Evolutionary conservation across 2,113 vertebrate species (phyloP).

Genomic region (Upupa epops): DNA sequence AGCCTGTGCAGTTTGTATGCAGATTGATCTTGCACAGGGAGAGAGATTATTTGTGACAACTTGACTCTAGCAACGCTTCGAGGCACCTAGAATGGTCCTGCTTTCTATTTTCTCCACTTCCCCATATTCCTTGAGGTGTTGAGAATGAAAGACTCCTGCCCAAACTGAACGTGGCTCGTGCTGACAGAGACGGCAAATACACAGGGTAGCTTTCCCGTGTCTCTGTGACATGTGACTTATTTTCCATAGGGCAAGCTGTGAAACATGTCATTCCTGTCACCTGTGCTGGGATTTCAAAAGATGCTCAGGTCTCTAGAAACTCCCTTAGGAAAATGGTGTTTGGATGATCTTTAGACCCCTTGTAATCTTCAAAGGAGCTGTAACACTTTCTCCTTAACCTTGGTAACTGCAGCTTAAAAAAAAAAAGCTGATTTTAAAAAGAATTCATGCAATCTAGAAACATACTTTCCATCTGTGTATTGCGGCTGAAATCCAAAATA

Average conservation of each 20-base stretch:
- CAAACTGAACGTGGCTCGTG: background rate
- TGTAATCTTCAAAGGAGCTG: background rate
- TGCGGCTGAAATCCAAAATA: constrained; percentile 43
- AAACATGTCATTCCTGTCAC: constrained; percentile 25
- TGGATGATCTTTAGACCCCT: background rate
- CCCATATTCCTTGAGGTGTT: constrained; percentile 13
- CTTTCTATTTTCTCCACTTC: constrained; percentile 20
- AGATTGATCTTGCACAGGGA: constrained; percentile 28
- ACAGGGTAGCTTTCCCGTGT: constrained; percentile 37
- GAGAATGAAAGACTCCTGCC: constrained; percentile 33
- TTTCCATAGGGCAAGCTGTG: constrained; percentile 10
- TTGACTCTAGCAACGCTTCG: constrained; percentile 24
- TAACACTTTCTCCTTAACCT: background rate
- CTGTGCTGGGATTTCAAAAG: background rate
- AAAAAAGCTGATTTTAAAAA: constrained; percentile 34
- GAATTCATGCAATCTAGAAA: constrained; percentile 38
- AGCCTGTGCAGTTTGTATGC: constrained; percentile 43
- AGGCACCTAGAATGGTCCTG: constrained; percentile 5
- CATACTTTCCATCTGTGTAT: constrained; percentile 50
- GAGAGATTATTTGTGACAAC: constrained; percentile 53
- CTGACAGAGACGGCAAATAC: constrained; percentile 23
- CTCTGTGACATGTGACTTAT: constrained; percentile 26
- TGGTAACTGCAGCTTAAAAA: background rate
- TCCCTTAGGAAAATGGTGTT: background rate
- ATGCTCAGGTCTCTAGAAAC: background rate